Evolutionary conservation across 1,140 invertebrate genomes (phyloP).

Genomic region (Drosophila subobscura): DNA sequence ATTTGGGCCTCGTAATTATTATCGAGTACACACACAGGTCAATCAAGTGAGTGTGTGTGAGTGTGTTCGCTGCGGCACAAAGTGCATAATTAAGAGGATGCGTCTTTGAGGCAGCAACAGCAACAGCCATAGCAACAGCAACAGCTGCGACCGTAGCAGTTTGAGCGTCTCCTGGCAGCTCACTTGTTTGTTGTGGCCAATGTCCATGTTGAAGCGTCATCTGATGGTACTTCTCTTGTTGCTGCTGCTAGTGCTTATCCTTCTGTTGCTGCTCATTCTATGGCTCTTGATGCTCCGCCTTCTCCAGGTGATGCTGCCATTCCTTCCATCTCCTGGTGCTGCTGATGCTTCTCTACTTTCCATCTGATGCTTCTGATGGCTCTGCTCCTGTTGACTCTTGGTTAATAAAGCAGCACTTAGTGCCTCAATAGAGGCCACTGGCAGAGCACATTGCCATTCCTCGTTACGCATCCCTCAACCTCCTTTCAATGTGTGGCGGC

Average conservation of each 20-base stretch:
- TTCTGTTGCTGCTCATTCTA: too few relatives aligned
- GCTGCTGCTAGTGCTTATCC: too few relatives aligned
- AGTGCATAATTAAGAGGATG: slow-evolving; percentile 62
- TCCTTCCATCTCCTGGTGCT: too few relatives aligned
- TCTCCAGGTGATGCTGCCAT: too few relatives aligned
- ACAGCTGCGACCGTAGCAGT: neutral
- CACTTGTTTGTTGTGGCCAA: slow-evolving; percentile 31
- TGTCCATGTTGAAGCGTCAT: neutral
- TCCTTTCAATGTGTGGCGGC: slow-evolving; percentile 28
- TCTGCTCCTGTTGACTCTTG: slow-evolving; percentile 45
- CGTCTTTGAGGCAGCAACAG: slow-evolving; percentile 16
- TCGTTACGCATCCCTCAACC: slow-evolving; percentile 31
- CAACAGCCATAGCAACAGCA: too few relatives aligned
- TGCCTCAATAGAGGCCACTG: slow-evolving; percentile 40
- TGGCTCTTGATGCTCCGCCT: too few relatives aligned
- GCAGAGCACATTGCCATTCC: slow-evolving; percentile 13
- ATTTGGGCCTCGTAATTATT: slow-evolving; percentile 54
- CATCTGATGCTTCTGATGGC: too few relatives aligned
- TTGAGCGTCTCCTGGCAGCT: slow-evolving; percentile 9
- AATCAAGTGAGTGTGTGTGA: slow-evolving; percentile 24
- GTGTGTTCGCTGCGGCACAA: slow-evolving; percentile 18
- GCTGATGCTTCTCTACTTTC: too few relatives aligned
- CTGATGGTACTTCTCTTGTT: too few relatives aligned
- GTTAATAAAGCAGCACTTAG: slow-evolving; percentile 77
- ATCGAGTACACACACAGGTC: slow-evolving; percentile 28